Conservation (phyloP, 1,140 invertebrate species). For the Euwallacea similis region DNA sequence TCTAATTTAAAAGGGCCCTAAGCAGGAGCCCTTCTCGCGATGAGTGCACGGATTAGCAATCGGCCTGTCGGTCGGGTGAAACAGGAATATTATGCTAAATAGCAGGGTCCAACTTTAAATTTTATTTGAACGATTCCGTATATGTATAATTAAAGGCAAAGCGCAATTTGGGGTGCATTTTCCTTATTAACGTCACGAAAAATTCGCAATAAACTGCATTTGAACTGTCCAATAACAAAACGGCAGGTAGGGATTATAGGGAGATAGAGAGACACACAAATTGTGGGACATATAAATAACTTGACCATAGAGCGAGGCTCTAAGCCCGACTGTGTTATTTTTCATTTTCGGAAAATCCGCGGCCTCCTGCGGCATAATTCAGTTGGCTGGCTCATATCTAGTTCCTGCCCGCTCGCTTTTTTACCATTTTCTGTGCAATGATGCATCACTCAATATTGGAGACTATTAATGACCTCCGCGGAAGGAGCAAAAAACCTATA, state of each 20-base stretch:
- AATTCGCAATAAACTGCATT: no score
- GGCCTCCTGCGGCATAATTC: conserved; percentile 52
- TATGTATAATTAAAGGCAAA: no score
- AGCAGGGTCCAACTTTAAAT: conserved; percentile 23
- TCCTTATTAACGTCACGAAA: no score
- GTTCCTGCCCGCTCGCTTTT: conserved; percentile 51
- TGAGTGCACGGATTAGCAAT: conserved; percentile 32
- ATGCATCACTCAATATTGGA: conserved; percentile 56
- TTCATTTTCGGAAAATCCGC: conserved; percentile 55
- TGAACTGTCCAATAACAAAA: no score
- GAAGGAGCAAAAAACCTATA: no score
- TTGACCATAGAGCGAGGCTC: conserved; percentile 39
- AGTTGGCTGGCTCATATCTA: conserved; percentile 50
- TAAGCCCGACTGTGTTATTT: conserved; percentile 56
- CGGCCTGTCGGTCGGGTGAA: conserved; percentile 19
- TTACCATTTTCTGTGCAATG: conserved; percentile 50
- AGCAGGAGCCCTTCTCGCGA: conserved; percentile 24
- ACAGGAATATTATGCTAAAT: conserved; percentile 31
- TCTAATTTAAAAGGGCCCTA: conserved; percentile 31
- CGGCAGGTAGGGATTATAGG: conserved; percentile 1
- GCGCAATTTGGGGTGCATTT: no score
- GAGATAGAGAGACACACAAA: conserved; percentile 23
- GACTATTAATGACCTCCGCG: conserved; percentile 51
- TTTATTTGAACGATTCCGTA: conserved; percentile 24
- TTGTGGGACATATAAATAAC: conserved; percentile 27